Evolutionary conservation across 2,888 invertebrate genomes (phyloP), one percentile per base, ranked within the genome.

Genomic region (Clitarchus hookeri): DNA sequence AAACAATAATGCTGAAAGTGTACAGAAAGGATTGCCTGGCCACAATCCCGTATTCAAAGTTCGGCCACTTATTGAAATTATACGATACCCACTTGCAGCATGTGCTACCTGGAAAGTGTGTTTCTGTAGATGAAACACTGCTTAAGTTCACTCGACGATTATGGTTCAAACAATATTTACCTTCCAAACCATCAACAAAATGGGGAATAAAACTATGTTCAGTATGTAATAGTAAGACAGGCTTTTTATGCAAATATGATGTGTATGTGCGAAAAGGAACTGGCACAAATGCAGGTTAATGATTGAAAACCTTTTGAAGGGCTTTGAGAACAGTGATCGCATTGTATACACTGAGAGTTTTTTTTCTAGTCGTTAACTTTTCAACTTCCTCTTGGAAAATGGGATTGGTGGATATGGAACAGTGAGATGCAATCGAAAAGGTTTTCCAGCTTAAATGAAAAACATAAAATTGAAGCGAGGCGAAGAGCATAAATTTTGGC

Each of bases 91-190:
- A 65, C 77, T 6, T 65, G 1, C 23, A 77, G 2, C 6, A 11
- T 11, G n/a, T 65, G 3, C 13, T 27, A 11, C 0, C 84, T 6
- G 36, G 23, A 19, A 12, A 9, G 26, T 16, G 26, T 27, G 13
- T 84, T 25, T 84, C 54, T 9, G 77, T 84, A n/a, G 84, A 77
- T 23, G 25, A 84, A 65, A 27, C 65, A 25, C n/a, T 77, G 54
- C 36, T 65, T 8, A 0, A 27, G 1, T 27, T 11, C 27, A 84
- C n/a, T 11, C 26, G 84, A 9, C 25, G 36, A 12, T 36, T 77
- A 6, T 84, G 36, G n/a, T 84, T 84, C 65, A 84, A 84, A 19
- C 78, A 84, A 25, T 84, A 65, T 16, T 13, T 84, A 13, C 84
- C 78, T 6, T 65, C 77, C 9, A 77, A 65, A 84, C 65, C 84